These are phyloP conservation scores for Rhea pennata DNA, from an alignment of 2,113 vertebrate species.

Conservation along the genomic window DNA sequence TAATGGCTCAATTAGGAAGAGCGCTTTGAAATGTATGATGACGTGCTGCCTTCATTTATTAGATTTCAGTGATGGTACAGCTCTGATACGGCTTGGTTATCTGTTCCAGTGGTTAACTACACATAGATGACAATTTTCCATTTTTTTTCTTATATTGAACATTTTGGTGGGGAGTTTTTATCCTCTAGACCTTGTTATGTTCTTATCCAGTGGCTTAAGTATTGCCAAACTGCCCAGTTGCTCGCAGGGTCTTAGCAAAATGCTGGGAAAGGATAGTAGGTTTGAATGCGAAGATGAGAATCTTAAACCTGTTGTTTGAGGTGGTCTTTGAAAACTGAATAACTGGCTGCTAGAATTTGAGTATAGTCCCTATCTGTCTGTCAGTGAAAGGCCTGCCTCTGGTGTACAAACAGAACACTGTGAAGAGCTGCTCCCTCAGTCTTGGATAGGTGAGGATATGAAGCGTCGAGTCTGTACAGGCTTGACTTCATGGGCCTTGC, in stretches of 20 bases:
- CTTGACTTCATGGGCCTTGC: not conserved
- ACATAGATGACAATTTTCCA: too few species aligned
- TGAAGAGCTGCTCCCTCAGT: not conserved
- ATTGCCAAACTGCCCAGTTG: not conserved
- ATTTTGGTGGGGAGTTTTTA: not conserved
- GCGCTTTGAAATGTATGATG: too few species aligned
- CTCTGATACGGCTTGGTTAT: not conserved
- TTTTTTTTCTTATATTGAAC: not conserved
- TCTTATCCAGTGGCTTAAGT: not conserved
- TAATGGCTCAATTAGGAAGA: too few species aligned
- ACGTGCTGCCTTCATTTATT: too few species aligned
- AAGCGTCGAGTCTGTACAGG: fast-evolving
- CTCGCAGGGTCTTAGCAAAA: not conserved
- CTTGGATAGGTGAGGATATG: not conserved
- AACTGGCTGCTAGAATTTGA: not conserved
- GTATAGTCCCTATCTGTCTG: not conserved
- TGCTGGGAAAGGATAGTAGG: not conserved
- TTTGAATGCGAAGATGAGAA: not conserved
- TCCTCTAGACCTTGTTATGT: not conserved
- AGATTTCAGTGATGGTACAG: not conserved
- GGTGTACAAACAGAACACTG: not conserved
- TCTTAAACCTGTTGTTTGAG: not conserved
- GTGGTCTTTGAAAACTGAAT: not conserved
- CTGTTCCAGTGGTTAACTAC: not conserved
- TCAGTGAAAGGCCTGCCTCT: not conserved